Conservation (phyloP, 1,140 invertebrate genomes). For the Musca vetustissima region DNA sequence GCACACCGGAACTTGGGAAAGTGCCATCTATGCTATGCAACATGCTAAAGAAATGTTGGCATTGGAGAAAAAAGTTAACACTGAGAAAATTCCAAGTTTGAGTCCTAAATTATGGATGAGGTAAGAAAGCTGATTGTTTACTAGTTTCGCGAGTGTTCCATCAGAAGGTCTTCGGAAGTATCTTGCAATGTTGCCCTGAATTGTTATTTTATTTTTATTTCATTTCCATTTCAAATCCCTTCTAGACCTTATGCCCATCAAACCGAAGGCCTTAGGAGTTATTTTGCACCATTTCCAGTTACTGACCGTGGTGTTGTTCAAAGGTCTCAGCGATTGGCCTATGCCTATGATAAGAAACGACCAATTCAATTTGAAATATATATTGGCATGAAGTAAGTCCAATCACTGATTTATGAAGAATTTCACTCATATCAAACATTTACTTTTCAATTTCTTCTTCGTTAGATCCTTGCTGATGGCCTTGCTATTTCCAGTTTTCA, state of each 20-base stretch:
- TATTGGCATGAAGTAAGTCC: slow-evolving; percentile 55
- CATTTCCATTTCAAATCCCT: slow-evolving; percentile 41
- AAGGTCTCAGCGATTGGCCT: slow-evolving; percentile 72
- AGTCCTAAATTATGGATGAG: slow-evolving; percentile 1
- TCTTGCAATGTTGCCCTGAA: no score
- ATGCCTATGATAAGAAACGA: slow-evolving; percentile 64
- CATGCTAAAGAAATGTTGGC: slow-evolving; percentile 59
- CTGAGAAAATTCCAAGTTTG: not conserved
- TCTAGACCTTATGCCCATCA: slow-evolving; percentile 14
- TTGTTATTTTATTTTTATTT: slow-evolving; percentile 51
- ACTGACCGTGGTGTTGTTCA: slow-evolving; percentile 74
- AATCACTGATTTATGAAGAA: not conserved
- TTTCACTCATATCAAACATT: no score
- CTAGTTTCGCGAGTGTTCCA: no score
- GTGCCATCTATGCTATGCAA: slow-evolving; percentile 70
- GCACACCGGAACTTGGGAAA: slow-evolving; percentile 80
- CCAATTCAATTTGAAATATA: slow-evolving; percentile 70
- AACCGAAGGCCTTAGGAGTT: slow-evolving; percentile 45
- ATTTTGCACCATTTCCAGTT: slow-evolving; percentile 72
- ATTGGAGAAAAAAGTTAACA: slow-evolving; percentile 54
- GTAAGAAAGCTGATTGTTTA: not conserved
- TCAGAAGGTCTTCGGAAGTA: no score
- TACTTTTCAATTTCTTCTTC: slow-evolving; percentile 15
- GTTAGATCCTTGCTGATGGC: slow-evolving; percentile 56
- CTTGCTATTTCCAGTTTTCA: slow-evolving; percentile 58